Percentiles rank a stretch among this genome's conserved stretches.
These are phyloP conservation scores for Trissonchulus sp. DNA, from an alignment of 2,888 invertebrate species.

Conservation along the genomic window DNA sequence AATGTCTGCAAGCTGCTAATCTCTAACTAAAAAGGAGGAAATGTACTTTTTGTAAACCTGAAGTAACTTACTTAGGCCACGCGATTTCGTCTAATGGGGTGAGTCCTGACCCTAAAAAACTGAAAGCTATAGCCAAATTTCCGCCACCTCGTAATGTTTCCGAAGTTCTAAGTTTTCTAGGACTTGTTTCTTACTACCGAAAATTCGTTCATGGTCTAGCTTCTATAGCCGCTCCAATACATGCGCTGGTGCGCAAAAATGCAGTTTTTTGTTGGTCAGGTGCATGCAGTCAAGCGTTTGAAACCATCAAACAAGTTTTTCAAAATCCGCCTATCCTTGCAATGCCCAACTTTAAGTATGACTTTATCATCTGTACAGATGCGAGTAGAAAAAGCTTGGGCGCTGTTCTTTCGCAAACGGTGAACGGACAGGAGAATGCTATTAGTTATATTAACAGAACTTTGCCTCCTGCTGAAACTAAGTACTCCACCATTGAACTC, in stretches of 20 bases:
- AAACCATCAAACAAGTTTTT: background rate
- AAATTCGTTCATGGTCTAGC: background rate
- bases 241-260: background rate
- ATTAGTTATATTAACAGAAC: background rate
- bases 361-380: background rate
- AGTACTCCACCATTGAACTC: constrained; percentile 1
- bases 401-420: background rate
- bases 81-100: background rate
- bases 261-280: background rate
- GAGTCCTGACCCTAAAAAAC: background rate
- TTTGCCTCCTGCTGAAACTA: background rate
- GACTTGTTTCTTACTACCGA: background rate
- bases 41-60: background rate
- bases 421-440: background rate
- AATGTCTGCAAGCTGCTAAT: background rate
- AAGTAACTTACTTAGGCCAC: background rate
- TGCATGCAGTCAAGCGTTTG: background rate
- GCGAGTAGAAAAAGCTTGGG: background rate
- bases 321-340: constrained; percentile 1
- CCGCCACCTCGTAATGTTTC: background rate
- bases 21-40: background rate
- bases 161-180: background rate
- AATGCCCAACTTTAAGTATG: background rate
- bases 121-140: background rate
- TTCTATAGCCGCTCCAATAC: background rate